A percentile compares a stretch with the other conserved stretches of the same genome.
Evolutionary conservation across 2,888 invertebrate species (phyloP).

Genomic region (Mythimna loreyi): DNA sequence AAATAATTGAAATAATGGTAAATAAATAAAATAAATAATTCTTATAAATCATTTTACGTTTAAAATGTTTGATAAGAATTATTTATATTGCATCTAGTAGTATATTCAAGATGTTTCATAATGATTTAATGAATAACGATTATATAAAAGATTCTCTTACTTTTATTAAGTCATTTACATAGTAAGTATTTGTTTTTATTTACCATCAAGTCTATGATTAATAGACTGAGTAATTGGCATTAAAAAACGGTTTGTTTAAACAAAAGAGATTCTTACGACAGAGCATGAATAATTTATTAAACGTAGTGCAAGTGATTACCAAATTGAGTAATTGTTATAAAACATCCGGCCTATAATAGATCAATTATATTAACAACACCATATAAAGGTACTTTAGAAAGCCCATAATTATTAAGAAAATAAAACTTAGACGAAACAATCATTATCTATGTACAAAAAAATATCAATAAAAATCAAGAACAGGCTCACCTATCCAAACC

Average conservation of each 20-base stretch:
- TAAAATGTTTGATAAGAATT: too few species aligned
- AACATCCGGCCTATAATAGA: neutral
- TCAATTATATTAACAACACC: conserved; percentile 14
- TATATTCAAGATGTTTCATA: neutral
- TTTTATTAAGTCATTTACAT: conserved; percentile 7
- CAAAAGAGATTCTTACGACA: neutral
- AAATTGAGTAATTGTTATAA: neutral
- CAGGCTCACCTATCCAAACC: too few species aligned
- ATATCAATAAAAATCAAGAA: too few species aligned
- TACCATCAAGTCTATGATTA: neutral
- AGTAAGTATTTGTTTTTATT: conserved; percentile 6
- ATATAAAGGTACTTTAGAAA: conserved; percentile 21
- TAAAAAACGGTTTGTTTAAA: neutral
- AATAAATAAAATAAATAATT: too few species aligned
- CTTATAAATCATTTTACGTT: too few species aligned
- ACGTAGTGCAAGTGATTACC: neutral
- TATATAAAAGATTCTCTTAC: conserved; percentile 1
- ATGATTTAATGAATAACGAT: neutral
- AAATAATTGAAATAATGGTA: too few species aligned
- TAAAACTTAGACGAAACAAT: conserved; percentile 10
- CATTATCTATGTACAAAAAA: too few species aligned
- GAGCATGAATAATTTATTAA: neutral
- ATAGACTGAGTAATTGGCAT: conserved; percentile 7
- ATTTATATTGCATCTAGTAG: neutral
- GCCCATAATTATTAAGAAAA: neutral